Evolutionary conservation across 2,888 invertebrate genomes (phyloP), one percentile per base, ranked within the genome.

Genomic region (Tricholauxania praeusta): DNA sequence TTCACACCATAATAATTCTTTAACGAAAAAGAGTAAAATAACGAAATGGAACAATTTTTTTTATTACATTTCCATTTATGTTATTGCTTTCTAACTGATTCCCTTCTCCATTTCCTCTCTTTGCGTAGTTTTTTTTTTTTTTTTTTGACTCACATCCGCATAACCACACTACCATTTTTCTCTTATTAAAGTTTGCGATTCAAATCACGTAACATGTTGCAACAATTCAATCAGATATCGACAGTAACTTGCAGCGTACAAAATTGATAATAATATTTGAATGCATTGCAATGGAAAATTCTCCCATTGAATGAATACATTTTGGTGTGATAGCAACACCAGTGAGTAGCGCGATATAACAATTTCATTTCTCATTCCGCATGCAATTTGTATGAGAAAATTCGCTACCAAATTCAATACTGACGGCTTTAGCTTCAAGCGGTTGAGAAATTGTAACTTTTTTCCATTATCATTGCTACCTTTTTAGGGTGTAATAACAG

Each of bases 211-310:
- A 85, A 80, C 81, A 65, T 79, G 81, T 79, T 82, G 82, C 80
- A 84, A 84, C 85, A 85, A 84, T 85, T 85, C 84, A 84, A 85
- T 85, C 85, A 84, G 85, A 81, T 82, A 83, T 84, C 82, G 80
- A 68, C 19, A 12, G 63, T 17, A 68, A 78, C 78, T 76, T 76
- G 77, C 76, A 77, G 72, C 39, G 39, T 39, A 39, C 74, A 72
- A 79, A 82, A 83, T 82, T 82, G 82, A 82, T 83, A 62, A 39
- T 70, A 82, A 83, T 82, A 83, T 82, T 83, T 82, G 82, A 82
- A 83, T 82, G 82, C 81, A 83, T 78, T 77, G 75, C 80, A 77
- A 77, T 81, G 79, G 77, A 80, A 79, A 81, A 78, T 76, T 77
- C 79, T 78, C 76, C 78, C 69, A 14, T 47, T 55, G 62, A 62